These are phyloP conservation scores for Sorex fumeus DNA, from an alignment of 2,113 vertebrate species.

Conservation along the genomic window DNA sequence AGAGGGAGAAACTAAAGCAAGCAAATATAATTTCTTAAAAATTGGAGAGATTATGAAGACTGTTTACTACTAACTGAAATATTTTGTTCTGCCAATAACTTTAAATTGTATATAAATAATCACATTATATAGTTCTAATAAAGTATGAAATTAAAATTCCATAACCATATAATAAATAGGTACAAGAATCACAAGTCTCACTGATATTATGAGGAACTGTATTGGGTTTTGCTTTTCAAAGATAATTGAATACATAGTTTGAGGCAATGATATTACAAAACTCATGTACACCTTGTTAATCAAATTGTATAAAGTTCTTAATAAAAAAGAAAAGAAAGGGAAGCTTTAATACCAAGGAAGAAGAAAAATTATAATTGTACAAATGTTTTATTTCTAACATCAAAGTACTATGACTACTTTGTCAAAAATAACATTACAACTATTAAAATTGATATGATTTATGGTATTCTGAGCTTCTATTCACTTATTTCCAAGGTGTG, in stretches of 20 bases:
- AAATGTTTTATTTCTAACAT: background rate
- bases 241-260: background rate
- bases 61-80: background rate
- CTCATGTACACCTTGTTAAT: background rate
- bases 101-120: background rate
- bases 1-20: background rate
- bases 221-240: background rate
- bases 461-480: background rate
- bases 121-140: background rate
- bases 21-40: background rate
- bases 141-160: background rate
- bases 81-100: background rate
- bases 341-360: background rate
- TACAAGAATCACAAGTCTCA: background rate
- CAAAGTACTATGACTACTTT: constrained; percentile 23
- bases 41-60: background rate
- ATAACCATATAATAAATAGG: background rate
- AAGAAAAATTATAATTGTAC: background rate
- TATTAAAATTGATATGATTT: constrained; percentile 19
- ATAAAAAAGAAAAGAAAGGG: background rate
- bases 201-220: background rate
- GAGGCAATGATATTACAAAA: constrained; percentile 23
- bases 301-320: background rate
- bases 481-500: background rate
- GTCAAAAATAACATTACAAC: background rate